Evolutionary conservation across 2,113 vertebrate genomes (phyloP), one percentile per base, ranked within the genome.

Genomic region (Redunca redunca): DNA sequence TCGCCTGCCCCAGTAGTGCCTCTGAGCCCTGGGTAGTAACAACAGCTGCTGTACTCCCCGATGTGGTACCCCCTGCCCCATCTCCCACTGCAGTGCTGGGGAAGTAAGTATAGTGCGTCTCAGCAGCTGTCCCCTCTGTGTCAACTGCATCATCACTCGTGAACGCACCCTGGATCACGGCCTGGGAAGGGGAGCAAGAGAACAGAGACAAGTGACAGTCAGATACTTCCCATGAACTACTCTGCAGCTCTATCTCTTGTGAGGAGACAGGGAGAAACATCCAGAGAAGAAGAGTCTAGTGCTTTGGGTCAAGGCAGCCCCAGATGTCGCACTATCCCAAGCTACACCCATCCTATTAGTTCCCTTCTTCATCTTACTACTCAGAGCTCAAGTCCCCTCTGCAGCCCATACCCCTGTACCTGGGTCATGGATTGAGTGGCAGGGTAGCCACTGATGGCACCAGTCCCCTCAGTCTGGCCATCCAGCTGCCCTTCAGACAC

Each of bases 401-500:
- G 43, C n/a, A 48, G 46, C 87, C 71, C 60, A 10, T 6, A 5
- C 2, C 58, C 78, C 43, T 2, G 7, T 98, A 99, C 99, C 99
- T 99, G 99, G 36, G 99, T 99, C 98, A 99, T 99, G 43, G 99
- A 98, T 95, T 99, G 99, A 2, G 99, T 91, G 8, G 99, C 99
- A 1, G 99, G 99, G 91, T 99, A 99, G 10, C 99, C 99, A 91
- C 99, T 99, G 98, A 99, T 99, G 43, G 99, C 99, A 0, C 99
- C 99, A 17, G 99, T 98, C 67, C 99, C 99, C 36, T 99, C 99
- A 0, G 99, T 98, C 98, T 99, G 99, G 55, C 99, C 99, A 78
- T 99, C 99, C 98, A 99, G 95, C 99, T 99, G 99, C 36, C 99
- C 99, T 84, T 99, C 99, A 0, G 99, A 99, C 90, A 99, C 99